A percentile compares a stretch with the other conserved stretches of the same genome.
Evolutionary conservation across 2,113 vertebrate species (phyloP).

Genomic region (Rallus limicola): DNA sequence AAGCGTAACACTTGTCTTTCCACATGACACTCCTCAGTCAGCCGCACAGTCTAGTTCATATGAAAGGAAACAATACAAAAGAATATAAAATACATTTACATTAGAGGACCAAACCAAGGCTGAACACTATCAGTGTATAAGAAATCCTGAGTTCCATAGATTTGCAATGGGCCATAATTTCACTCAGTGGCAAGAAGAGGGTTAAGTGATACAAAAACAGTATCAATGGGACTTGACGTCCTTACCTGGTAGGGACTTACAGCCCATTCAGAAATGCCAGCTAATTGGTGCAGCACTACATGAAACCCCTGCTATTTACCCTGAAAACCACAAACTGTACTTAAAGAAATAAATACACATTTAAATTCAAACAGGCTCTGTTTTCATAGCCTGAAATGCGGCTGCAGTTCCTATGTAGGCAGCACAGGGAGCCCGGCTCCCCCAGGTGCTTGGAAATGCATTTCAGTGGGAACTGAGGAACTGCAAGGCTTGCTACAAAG

Average conservation of each 20-base stretch:
- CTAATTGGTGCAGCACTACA: background rate
- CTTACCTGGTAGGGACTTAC: background rate
- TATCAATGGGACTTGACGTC: background rate
- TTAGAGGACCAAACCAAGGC: background rate
- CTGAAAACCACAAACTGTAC: background rate
- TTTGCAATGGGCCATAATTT: background rate
- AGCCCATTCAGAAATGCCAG: background rate
- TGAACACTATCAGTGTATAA: background rate
- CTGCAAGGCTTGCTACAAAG: background rate
- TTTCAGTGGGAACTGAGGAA: background rate
- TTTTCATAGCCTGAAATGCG: background rate
- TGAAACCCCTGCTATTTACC: background rate
- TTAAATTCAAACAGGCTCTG: background rate
- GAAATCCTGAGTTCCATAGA: background rate
- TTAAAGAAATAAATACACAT: background rate
- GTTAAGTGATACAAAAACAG: background rate
- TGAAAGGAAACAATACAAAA: background rate
- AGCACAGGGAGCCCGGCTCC: background rate
- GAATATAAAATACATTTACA: background rate
- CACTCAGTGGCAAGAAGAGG: background rate
- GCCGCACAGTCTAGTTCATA: background rate
- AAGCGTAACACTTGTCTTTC: background rate
- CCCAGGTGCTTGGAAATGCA: background rate
- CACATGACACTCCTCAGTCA: background rate
- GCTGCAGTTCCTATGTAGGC: background rate